Conservation (phyloP, 2,113 vertebrate species). For the Thunnus maccoyii region DNA sequence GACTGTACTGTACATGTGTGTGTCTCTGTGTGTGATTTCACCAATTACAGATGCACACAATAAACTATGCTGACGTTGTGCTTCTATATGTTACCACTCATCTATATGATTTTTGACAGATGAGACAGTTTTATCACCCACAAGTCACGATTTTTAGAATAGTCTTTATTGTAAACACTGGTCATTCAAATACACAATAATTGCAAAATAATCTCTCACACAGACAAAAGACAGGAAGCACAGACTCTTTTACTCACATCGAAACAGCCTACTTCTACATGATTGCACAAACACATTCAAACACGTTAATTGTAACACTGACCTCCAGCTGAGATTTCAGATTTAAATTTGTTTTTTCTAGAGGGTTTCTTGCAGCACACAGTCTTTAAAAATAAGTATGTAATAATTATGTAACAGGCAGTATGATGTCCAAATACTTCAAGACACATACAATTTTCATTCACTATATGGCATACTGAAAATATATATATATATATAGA, state of each 20-base stretch:
- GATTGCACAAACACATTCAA: neutral
- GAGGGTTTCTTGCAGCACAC: neutral
- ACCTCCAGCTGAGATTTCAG: neutral
- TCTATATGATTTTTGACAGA: neutral
- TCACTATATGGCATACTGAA: neutral
- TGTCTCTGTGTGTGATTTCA: slow-evolving; percentile 75
- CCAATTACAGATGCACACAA: neutral
- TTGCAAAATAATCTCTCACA: slow-evolving; percentile 22
- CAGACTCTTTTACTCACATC: slow-evolving; percentile 19
- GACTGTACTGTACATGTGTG: slow-evolving; percentile 35
- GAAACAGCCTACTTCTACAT: neutral
- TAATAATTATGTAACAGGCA: too few species aligned
- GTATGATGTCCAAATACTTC: neutral
- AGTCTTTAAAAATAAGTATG: too few species aligned
- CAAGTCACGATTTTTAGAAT: neutral
- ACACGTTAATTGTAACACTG: neutral
- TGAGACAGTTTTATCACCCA: neutral
- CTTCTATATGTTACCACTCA: neutral
- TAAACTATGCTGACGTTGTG: too few species aligned
- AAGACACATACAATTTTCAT: slow-evolving; percentile 5
- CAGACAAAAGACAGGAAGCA: neutral
- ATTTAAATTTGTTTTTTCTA: neutral
- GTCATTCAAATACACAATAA: slow-evolving; percentile 16
- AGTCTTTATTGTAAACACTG: slow-evolving; percentile 69
- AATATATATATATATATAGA: neutral